Evolutionary conservation across 2,797 vertebrate species (phyloP), one percentile per base, ranked within the genome.

Genomic region (Sphenodon punctatus): DNA sequence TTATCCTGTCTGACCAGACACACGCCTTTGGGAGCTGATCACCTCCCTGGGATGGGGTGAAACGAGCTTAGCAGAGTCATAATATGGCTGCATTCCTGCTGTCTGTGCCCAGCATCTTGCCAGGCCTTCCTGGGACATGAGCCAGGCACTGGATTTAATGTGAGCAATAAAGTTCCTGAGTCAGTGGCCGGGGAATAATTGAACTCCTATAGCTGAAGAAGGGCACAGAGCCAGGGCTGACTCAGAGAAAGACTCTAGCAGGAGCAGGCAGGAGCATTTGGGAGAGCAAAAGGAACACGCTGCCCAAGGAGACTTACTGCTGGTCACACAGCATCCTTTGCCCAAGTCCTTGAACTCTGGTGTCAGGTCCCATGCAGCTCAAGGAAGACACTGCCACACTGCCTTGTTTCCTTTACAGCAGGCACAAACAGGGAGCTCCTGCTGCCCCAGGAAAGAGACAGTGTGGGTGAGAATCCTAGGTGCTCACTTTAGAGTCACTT

Each of bases 111-210:
- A 78, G 32, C 25, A 30, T 64, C 83, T 43, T 59, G 14, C 46
- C 38, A 23, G 46, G 53, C 25, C 73, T 36, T 2, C 1, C 30
- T 1, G 14, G 56, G 27, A 74, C 1, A 5, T 9, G 4, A 20
- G 27, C 32, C 64, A 42, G 10, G 1, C 2, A 10, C 2, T 1
- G 1, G 51, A 27, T 8, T 53, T 53, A 2, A 0, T 12, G 23
- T 13, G 46, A 1, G 0, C 51, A 39, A 23, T 32, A 11, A 56
- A 32, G 10, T 32, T 53, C 30, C 22, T 56, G 30, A 56, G 30
- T 56, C 53, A 56, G 53, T 19, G 5, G 53, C 53, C 19, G 32
- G 30, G 22, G 53, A 56, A 32, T 56, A 32, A 56, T 32, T 30
- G 30, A 56, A 11, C 30, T 23, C 45, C 20, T 30, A 53, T 56